Percentiles rank a stretch among this genome's conserved stretches.
phyloP scores from a whole-genome alignment of 1,140 invertebrate species.

The Pachyrhynchus sulphureomaculatus region DNA sequence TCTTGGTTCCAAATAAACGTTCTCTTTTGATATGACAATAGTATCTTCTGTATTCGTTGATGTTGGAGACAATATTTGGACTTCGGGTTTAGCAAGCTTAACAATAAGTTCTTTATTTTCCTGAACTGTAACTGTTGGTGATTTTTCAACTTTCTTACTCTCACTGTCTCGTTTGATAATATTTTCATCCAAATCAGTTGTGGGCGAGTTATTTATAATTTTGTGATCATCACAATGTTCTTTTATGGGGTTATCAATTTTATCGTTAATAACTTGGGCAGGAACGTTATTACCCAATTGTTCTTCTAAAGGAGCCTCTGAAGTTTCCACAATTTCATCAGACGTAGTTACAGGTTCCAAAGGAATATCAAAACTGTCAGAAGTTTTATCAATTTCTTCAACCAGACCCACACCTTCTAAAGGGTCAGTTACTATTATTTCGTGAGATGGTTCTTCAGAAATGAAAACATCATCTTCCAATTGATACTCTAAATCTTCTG shows the following conservation, averaged over 20 bases:
- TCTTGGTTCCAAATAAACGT: background rate
- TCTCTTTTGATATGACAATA: background rate
- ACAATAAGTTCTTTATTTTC: background rate
- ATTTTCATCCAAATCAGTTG: background rate
- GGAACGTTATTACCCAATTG: too few species aligned
- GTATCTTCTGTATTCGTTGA: conserved; percentile 24
- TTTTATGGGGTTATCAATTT: background rate
- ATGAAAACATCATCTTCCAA: conserved; percentile 25
- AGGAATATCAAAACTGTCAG: conserved; percentile 6
- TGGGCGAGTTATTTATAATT: background rate
- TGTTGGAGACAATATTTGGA: conserved; percentile 25
- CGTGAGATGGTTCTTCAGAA: conserved; percentile 2
- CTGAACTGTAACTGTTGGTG: too few species aligned
- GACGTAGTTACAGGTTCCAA: conserved; percentile 18
- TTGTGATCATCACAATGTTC: too few species aligned
- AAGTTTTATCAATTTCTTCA: background rate
- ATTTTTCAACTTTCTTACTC: too few species aligned
- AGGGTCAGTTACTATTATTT: conserved; percentile 18
- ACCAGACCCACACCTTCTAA: conserved; percentile 12
- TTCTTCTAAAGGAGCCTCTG: background rate
- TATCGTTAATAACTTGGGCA: background rate
- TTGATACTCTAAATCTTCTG: too few species aligned
- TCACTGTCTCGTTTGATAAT: too few species aligned
- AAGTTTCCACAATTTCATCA: background rate
- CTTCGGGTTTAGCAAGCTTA: conserved; percentile 4